A percentile compares a stretch with the other conserved stretches of the same genome.
phyloP scores from a whole-genome alignment of 2,797 vertebrate genomes.

The Coracias cyanogaster region DNA sequence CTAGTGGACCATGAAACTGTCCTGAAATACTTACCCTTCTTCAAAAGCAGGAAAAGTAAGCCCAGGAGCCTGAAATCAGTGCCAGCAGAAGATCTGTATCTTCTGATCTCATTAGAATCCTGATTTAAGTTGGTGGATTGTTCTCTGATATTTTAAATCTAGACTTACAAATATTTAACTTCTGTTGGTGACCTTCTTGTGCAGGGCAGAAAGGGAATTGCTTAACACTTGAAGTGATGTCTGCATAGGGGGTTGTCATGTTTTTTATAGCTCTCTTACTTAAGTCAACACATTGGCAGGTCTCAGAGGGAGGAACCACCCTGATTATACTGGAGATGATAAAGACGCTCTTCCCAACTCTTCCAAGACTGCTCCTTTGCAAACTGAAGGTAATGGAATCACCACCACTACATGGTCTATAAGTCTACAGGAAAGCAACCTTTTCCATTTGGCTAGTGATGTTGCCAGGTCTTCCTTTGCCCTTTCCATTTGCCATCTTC shows the following conservation, averaged over 20 bases:
- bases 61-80: background rate
- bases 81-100: background rate
- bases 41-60: constrained; percentile 14
- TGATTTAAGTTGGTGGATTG: background rate
- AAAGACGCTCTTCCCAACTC: background rate
- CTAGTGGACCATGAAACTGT: background rate
- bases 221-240: background rate
- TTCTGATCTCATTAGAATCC: background rate
- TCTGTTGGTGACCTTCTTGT: background rate
- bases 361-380: background rate
- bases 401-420: background rate
- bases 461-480: background rate
- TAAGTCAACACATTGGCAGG: background rate
- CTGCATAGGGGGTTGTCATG: background rate
- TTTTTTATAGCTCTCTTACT: background rate
- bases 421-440: background rate
- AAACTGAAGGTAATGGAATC: background rate
- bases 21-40: background rate
- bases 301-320: background rate
- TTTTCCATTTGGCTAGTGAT: background rate
- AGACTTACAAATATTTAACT: background rate
- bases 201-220: background rate
- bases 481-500: constrained; percentile 36
- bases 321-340: background rate
- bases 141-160: background rate